Evolutionary conservation across 1,140 invertebrate species (phyloP).

Genomic region (Bombus pyrosoma): DNA sequence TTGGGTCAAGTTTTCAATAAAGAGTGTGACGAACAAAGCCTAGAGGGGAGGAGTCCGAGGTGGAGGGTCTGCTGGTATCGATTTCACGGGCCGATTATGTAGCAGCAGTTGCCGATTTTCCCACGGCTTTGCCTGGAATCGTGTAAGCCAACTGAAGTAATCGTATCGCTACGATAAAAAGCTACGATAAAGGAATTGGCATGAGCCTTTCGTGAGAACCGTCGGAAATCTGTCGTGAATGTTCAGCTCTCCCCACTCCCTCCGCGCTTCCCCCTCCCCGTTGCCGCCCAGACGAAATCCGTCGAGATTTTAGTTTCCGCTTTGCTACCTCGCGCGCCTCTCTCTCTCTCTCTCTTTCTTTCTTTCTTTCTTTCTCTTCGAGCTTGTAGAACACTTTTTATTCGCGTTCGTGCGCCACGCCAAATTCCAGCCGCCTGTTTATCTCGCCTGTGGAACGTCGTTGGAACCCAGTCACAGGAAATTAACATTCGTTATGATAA

Average conservation of each 20-base stretch:
- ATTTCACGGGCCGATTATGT: slow-evolving; percentile 38
- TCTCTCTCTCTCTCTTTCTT: too few relatives aligned
- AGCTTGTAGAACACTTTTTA: not conserved
- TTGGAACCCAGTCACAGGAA: too few relatives aligned
- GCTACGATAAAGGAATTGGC: not conserved
- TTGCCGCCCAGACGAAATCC: not conserved
- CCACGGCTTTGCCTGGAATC: slow-evolving; percentile 34
- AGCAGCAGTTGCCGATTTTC: slow-evolving; percentile 40
- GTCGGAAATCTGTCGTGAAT: not conserved
- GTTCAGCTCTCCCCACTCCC: too few relatives aligned
- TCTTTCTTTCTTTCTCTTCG: not conserved
- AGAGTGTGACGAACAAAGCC: too few relatives aligned
- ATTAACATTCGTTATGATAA: too few relatives aligned
- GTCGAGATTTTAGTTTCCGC: not conserved
- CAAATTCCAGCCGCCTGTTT: not conserved
- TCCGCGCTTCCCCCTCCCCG: too few relatives aligned
- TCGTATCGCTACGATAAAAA: slow-evolving; percentile 12
- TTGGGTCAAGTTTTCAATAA: too few relatives aligned
- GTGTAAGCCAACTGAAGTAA: slow-evolving; percentile 39
- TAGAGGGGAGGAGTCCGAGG: too few relatives aligned
- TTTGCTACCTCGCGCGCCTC: too few relatives aligned
- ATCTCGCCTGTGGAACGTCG: too few relatives aligned
- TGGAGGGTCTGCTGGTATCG: not conserved
- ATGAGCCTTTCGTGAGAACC: slow-evolving; percentile 19
- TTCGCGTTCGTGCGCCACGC: not conserved